Evolutionary conservation across 2,797 vertebrate species (phyloP), one percentile per base, ranked within the genome.

Genomic region (Chelonia mydas): DNA sequence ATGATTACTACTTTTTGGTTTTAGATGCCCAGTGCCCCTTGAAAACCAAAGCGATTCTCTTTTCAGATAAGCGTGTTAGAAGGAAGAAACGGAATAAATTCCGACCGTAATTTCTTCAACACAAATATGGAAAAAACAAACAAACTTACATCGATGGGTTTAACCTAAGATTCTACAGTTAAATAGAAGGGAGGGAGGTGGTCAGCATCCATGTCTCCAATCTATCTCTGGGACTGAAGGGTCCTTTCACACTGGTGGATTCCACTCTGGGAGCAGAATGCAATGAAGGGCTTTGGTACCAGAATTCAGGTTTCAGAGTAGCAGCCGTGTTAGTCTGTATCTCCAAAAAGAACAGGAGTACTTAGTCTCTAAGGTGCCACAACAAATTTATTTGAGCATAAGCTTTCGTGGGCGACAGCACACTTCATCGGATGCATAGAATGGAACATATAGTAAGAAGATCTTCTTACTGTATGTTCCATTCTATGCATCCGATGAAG

Each of bases 11-110:
- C 23, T 90, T 93, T 93, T 77, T 51, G 59, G 41, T 47, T 94
- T 94, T 88, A 88, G 53, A 49, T 72, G 61, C 84, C 84, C 72
- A 76, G 21, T 1, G 7, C 79, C 91, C 79, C 68, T 5, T 82
- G 45, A 86, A 93, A 95, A 61, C 4, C 50, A 79, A 57, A 0
- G 0, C 11, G 37, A 90, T 86, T 37, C 51, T 25, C 47, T 88
- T 92, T 92, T 89, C 41, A 83, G 37, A 91, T n/a, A 86, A 9
- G 78, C 0, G 76, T 78, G 1, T 8, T 59, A 84, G 81, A 93
- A 89, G 37, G 76, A n/a, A 51, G 92, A 4, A 87, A 94, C 89
- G 74, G 37, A 95, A 88, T 47, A 86, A 91, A 89, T 94, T 53
- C 25, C 82, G 4, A 9, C 37, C 93, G 31, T 80, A 53, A 81